Conservation (phyloP, 1,140 invertebrate genomes). For the Cotesia chilonis region DNA sequence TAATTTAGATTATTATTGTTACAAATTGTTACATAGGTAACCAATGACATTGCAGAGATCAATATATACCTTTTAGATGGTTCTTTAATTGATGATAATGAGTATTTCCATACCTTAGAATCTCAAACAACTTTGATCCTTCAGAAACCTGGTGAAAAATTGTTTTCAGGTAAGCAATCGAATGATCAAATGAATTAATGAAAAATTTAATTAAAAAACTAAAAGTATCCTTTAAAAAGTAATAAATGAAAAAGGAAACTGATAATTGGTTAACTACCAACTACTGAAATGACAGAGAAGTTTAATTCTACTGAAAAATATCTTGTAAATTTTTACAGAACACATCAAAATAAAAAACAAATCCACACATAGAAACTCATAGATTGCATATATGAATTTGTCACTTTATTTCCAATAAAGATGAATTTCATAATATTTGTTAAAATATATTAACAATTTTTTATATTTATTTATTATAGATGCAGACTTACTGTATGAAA, state of each 20-base stretch:
- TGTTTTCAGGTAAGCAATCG: slow-evolving; percentile 69
- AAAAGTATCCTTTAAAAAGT: background rate
- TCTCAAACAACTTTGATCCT: slow-evolving; percentile 77
- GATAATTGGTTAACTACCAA: no score
- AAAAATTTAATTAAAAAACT: background rate
- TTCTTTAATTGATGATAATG: slow-evolving; percentile 77
- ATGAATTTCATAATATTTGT: no score
- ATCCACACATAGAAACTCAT: no score
- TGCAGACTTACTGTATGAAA: slow-evolving; percentile 70
- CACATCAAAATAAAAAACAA: no score
- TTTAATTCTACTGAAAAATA: no score
- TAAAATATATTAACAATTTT: background rate
- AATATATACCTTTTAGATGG: slow-evolving; percentile 71
- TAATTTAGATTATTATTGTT: no score
- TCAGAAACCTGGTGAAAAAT: slow-evolving; percentile 69
- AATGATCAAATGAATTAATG: slow-evolving; percentile 36
- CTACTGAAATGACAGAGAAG: no score
- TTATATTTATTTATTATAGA: slow-evolving; percentile 55
- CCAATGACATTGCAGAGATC: slow-evolving; percentile 56
- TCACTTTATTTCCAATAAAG: no score
- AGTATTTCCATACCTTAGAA: slow-evolving; percentile 76
- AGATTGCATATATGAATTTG: no score
- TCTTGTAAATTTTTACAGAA: no score
- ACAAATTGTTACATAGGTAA: slow-evolving; percentile 46
- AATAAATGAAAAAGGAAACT: background rate